Conservation (phyloP, 1,140 invertebrate genomes). For the Piezodorus guildinii region DNA sequence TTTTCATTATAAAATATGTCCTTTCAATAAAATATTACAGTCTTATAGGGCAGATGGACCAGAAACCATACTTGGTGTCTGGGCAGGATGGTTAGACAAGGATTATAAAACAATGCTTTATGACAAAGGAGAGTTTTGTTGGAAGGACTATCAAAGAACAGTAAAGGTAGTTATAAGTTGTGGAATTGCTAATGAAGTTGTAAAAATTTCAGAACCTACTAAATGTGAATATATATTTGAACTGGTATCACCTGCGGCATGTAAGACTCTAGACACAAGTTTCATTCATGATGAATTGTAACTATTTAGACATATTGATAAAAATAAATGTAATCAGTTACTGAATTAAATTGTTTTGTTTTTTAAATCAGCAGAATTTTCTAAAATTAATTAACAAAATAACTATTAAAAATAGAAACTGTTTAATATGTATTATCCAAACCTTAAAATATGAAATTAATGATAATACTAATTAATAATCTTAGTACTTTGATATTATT, state of each 20-base stretch:
- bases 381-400: too few relatives aligned
- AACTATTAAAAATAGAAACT: too few relatives aligned
- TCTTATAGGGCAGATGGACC: constrained; percentile 69
- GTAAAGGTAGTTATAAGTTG: constrained; percentile 68
- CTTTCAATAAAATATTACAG: constrained; percentile 81
- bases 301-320: too few relatives aligned
- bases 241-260: constrained; percentile 83
- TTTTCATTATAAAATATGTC: constrained; percentile 89
- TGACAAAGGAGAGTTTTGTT: constrained; percentile 78
- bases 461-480: too few relatives aligned
- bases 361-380: too few relatives aligned
- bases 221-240: constrained; percentile 92
- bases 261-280: constrained; percentile 36
- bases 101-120: constrained; percentile 80
- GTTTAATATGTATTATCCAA: too few relatives aligned
- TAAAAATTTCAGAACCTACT: constrained; percentile 80
- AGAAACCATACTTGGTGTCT: constrained; percentile 73
- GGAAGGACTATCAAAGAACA: constrained; percentile 90
- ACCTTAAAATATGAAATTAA: too few relatives aligned
- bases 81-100: constrained; percentile 73
- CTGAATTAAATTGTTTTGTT: too few relatives aligned
- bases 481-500: too few relatives aligned
- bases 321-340: too few relatives aligned
- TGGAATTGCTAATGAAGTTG: constrained; percentile 72
- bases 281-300: constrained; percentile 39